A percentile compares a stretch with the other conserved stretches of the same genome.
Conservation (phyloP, 2,797 vertebrate species). For the Clamator glandarius region DNA sequence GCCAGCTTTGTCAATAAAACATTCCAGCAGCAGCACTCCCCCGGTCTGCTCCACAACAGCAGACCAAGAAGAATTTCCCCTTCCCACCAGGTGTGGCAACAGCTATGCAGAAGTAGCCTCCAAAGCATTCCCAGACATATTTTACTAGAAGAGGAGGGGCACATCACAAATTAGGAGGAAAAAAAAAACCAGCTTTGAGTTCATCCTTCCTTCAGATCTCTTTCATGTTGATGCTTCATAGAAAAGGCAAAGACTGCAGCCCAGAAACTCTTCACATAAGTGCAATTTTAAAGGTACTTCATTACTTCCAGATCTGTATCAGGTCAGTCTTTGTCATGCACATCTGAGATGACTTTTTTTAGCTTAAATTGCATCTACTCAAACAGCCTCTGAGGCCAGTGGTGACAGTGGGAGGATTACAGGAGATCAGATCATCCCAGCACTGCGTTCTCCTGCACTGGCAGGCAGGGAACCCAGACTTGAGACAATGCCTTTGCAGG, state of each 20-base stretch:
- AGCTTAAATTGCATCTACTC: background rate
- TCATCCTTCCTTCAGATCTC: slow-evolving; percentile 10
- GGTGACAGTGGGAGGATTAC: background rate
- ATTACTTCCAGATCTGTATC: slow-evolving; percentile 54
- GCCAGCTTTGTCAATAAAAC: slow-evolving; percentile 48
- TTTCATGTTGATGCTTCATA: slow-evolving; percentile 6
- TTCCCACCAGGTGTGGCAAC: slow-evolving; percentile 66
- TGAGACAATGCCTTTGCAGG: background rate
- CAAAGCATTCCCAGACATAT: slow-evolving; percentile 33
- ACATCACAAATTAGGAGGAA: background rate
- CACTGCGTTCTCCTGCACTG: fast-evolving
- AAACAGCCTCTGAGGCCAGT: background rate
- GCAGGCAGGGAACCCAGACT: background rate
- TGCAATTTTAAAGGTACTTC: slow-evolving; percentile 39
- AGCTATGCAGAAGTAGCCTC: slow-evolving; percentile 36
- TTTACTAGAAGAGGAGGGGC: slow-evolving; percentile 37
- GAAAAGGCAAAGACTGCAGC: background rate
- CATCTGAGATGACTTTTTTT: background rate
- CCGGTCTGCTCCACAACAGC: background rate
- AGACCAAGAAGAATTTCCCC: slow-evolving; percentile 54
- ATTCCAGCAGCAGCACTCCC: slow-evolving; percentile 10
- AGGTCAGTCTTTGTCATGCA: slow-evolving; percentile 51
- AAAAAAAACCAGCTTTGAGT: background rate
- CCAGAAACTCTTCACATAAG: background rate
- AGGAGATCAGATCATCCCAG: background rate